These are phyloP conservation scores for Andricus grossulariae DNA, from an alignment of 1,140 invertebrate species.

Conservation along the genomic window DNA sequence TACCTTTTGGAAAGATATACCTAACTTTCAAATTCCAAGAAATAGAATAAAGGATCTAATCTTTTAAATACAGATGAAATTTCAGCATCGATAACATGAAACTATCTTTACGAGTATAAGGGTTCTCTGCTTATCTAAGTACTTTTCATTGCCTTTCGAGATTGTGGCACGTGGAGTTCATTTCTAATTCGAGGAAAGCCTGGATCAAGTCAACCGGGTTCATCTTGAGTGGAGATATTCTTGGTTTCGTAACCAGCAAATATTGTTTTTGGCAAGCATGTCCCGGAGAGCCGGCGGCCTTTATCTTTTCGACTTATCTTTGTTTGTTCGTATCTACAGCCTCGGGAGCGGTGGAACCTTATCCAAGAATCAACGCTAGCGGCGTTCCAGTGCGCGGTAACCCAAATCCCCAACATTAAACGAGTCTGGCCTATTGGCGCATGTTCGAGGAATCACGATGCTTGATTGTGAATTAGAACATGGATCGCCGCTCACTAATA, in stretches of 20 bases:
- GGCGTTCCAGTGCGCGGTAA: not conserved
- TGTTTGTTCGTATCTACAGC: conserved; percentile 2
- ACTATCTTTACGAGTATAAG: too few relatives aligned
- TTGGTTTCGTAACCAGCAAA: conserved; percentile 15
- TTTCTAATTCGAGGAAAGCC: not conserved
- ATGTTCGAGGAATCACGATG: conserved; percentile 39
- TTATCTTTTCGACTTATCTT: conserved; percentile 33
- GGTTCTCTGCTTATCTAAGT: too few relatives aligned
- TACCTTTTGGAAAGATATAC: too few relatives aligned
- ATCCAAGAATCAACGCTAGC: conserved; percentile 15
- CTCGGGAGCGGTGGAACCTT: conserved; percentile 1
- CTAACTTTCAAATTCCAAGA: too few relatives aligned
- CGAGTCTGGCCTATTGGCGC: not conserved
- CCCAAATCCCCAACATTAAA: conserved; percentile 9
- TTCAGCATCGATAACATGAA: too few relatives aligned
- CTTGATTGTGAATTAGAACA: conserved; percentile 53
- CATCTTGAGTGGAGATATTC: not conserved
- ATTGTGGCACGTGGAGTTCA: not conserved
- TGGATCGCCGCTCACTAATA: conserved; percentile 49
- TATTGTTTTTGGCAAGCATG: conserved; percentile 28
- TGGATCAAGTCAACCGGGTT: not conserved
- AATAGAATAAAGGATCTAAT: too few relatives aligned
- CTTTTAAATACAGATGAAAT: too few relatives aligned
- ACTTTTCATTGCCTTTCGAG: too few relatives aligned
- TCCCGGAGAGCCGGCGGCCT: conserved; percentile 32